Base-by-base conservation (phyloP, 2,888 invertebrate genomes). In the Cryptocheilus praepositus region DNA sequence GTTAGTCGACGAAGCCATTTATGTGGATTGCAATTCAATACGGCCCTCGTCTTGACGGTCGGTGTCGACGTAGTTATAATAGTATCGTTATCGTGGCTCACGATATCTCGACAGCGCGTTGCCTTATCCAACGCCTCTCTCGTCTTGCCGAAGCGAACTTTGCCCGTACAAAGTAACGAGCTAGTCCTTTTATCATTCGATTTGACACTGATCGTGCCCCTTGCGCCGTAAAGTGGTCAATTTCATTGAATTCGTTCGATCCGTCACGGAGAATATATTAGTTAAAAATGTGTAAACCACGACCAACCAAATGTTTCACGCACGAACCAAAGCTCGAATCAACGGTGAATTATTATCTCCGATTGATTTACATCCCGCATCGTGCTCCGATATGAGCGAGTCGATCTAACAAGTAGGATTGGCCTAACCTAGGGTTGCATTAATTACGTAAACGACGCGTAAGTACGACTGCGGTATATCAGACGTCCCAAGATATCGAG, bases 51-150 rank as follows among this genome's bases (percentile, higher is more conserved):
- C 68, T 69, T n/a, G n/a, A n/a, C 60, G 63, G 61, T 57, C 36
- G 45, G 70, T 64, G 68, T 77, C 68, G 67, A 61, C 45, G 75
- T 78, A 71, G 76, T 77, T 78, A n/a, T n/a, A n/a, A n/a, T n/a
- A n/a, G n/a, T n/a, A 77, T 66, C 78, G 73, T 77, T 77, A 77
- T 57, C 66, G 67, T 75, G 75, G 75, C 70, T 77, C 75, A 78
- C 64, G 71, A 67, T 75, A 75, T 77, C 69, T 65, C 59, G 45
- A 64, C 28, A n/a, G 64, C 62, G 70, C 74, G 62, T 66, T 61
- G 67, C 44, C 11, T 18, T 53, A 60, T 52, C 70, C 65, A 67
- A 73, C 64, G 63, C 62, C 58, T 52, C 53, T 64, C 58, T 52
- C 53, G 28, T 64, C 62, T 64, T 65, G 74, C 67, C 53, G 67